Conservation (phyloP, 2,113 vertebrate species). For the cat (Felis catus) region DNA sequence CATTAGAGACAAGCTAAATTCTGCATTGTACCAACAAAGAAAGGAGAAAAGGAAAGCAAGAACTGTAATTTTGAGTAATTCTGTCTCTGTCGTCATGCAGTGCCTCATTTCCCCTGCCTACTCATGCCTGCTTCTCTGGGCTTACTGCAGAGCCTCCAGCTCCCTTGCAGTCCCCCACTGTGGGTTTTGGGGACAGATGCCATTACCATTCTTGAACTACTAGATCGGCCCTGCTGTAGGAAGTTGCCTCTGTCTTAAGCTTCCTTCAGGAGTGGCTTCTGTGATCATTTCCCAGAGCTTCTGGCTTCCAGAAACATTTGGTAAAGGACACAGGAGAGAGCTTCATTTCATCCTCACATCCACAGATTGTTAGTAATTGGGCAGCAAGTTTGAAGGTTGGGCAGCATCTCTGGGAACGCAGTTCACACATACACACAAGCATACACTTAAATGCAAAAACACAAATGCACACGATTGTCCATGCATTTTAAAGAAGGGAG, state of each 20-base stretch:
- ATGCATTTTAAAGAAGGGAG: neutral
- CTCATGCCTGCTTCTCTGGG: neutral
- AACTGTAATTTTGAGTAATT: neutral
- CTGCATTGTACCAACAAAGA: neutral
- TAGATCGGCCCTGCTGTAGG: neutral
- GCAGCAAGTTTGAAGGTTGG: neutral
- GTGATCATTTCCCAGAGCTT: neutral
- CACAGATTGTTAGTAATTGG: neutral
- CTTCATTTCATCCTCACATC: neutral
- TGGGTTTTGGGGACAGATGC: neutral
- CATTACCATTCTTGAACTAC: neutral
- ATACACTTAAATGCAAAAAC: neutral
- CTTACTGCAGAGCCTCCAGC: neutral
- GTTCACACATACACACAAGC: neutral
- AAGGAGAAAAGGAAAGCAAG: neutral
- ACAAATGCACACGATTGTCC: neutral
- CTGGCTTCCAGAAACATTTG: slow-evolving; percentile 51
- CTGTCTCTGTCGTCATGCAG: neutral
- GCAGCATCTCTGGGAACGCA: neutral
- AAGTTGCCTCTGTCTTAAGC: neutral
- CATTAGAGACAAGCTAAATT: neutral
- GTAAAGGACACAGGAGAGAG: neutral
- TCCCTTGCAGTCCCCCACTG: neutral
- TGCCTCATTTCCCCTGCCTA: slow-evolving; percentile 14
- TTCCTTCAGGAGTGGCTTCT: neutral